These are phyloP conservation scores for Pitta sordida DNA, from an alignment of 2,113 vertebrate species.

Conservation along the genomic window DNA sequence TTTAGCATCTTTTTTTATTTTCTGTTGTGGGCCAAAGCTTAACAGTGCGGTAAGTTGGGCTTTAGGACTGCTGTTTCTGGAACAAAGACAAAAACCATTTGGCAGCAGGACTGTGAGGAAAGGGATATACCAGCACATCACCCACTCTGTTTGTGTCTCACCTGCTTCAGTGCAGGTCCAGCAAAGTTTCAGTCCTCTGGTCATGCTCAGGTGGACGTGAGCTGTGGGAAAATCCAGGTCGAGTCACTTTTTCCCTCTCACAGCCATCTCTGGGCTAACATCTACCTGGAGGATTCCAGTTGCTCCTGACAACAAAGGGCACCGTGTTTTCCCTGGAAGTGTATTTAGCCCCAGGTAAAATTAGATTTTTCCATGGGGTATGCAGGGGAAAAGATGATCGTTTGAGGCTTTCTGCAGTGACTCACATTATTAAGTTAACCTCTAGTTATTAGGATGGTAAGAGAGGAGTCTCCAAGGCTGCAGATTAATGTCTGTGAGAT, in stretches of 20 bases:
- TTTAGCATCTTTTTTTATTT: neutral
- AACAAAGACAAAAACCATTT: neutral
- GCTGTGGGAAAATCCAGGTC: neutral
- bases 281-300: neutral
- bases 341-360: conserved; percentile 10
- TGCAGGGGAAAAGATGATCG: conserved; percentile 1
- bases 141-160: neutral
- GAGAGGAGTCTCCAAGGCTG: conserved; percentile 1
- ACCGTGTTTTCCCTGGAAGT: neutral
- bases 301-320: conserved; percentile 41
- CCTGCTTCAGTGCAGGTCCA: neutral
- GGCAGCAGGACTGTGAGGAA: neutral
- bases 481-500: conserved; percentile 23
- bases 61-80: neutral
- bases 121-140: neutral
- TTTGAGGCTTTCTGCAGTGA: conserved; percentile 31
- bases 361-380: conserved; percentile 22
- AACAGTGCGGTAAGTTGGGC: neutral
- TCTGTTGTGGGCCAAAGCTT: neutral
- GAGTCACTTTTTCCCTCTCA: neutral
- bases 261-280: neutral
- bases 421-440: conserved; percentile 40
- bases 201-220: neutral
- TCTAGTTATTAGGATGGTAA: conserved; percentile 42
- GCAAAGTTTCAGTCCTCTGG: neutral